These are phyloP conservation scores for Chrysolina oricalcia DNA, from an alignment of 2,888 invertebrate species.

Conservation along the genomic window DNA sequence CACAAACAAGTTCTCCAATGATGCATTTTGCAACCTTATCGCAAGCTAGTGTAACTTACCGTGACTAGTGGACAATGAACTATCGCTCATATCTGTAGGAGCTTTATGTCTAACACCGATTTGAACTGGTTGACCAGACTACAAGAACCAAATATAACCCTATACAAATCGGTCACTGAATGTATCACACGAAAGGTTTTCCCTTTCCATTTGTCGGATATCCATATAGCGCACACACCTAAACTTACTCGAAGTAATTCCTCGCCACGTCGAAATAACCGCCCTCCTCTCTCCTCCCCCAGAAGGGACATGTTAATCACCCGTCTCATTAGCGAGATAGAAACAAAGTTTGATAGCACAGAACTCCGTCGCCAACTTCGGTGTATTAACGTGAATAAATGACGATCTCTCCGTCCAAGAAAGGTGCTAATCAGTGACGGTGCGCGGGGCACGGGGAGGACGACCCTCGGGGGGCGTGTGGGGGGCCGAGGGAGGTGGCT, in stretches of 20 bases:
- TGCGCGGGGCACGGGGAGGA: constrained; percentile 36
- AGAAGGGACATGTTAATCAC: constrained; percentile 38
- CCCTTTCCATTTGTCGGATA: too few species aligned
- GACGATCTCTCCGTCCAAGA: constrained; percentile 1
- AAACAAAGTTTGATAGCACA: constrained; percentile 35
- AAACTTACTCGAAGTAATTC: neutral
- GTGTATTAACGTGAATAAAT: constrained; percentile 22
- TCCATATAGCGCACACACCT: neutral
- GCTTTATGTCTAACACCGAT: too few species aligned
- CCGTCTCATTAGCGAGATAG: constrained; percentile 42
- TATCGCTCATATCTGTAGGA: too few species aligned
- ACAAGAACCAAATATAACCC: too few species aligned
- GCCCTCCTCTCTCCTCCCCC: constrained; percentile 28
- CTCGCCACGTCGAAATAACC: neutral
- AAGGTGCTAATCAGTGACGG: constrained; percentile 26
- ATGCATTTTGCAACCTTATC: too few species aligned
- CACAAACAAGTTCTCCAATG: too few species aligned
- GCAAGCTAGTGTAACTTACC: too few species aligned
- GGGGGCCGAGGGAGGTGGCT: constrained; percentile 22
- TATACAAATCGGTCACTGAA: too few species aligned
- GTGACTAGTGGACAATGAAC: too few species aligned
- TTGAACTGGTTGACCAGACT: too few species aligned
- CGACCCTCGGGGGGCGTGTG: constrained; percentile 35
- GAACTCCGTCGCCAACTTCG: constrained; percentile 9
- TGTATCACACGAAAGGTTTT: too few species aligned